Conservation (phyloP, 2,113 vertebrate species). For the Camelus dromedarius region DNA sequence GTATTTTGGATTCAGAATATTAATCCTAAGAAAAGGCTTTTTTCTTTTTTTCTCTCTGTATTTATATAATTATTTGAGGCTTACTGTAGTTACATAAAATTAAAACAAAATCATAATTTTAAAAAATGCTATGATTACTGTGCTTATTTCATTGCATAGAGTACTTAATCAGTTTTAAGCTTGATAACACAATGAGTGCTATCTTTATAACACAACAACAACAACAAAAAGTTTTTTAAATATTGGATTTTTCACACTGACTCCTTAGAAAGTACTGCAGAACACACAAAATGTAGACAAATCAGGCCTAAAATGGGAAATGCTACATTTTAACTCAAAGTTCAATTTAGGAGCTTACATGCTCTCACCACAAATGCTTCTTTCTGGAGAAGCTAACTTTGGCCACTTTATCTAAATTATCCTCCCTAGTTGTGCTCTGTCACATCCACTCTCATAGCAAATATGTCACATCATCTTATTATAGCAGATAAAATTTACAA, state of each 20-base stretch:
- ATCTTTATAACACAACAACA: background rate
- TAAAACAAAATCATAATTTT: slow-evolving; percentile 35
- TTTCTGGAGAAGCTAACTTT: slow-evolving; percentile 6
- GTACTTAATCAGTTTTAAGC: slow-evolving; percentile 35
- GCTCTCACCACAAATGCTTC: background rate
- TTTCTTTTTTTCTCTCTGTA: slow-evolving; percentile 61
- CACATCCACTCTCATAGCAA: background rate
- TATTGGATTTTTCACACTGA: background rate
- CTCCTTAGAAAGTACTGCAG: background rate
- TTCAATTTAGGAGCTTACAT: background rate
- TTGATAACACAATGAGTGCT: background rate
- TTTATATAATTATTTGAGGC: slow-evolving; percentile 62
- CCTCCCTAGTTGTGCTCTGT: background rate
- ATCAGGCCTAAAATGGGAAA: background rate
- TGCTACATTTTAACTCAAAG: background rate
- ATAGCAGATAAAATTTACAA: background rate
- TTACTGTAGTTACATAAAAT: background rate
- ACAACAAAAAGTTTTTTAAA: background rate
- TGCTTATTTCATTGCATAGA: slow-evolving; percentile 16
- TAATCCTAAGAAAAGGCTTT: slow-evolving; percentile 33
- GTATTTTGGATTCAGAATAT: slow-evolving; percentile 54
- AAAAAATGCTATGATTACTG: slow-evolving; percentile 38
- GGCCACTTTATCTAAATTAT: background rate
- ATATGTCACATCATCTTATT: background rate
- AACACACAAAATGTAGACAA: background rate